Base-by-base conservation (phyloP, 1,140 invertebrate species). In the Drosophila malerkotliana region DNA sequence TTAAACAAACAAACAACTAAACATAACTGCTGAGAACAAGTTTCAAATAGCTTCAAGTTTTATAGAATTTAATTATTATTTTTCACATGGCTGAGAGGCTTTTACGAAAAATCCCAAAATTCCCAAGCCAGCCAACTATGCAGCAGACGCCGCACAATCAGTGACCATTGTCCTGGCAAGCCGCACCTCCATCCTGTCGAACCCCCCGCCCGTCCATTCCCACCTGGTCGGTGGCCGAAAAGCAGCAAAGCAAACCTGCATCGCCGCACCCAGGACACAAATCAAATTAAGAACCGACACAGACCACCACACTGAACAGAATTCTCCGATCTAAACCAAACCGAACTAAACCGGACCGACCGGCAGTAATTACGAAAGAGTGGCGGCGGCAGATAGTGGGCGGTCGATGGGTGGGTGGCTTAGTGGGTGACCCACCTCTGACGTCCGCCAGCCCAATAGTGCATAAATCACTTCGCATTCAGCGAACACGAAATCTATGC, bases 401-500 rank as follows among this genome's bases (percentile, higher is more conserved):
- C 1, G n/a, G n/a, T 3, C 4, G 9, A n/a, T 61, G 15, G 53
- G 44, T 10, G 15, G 26, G 10, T 39, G 60, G 49, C 18, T 54
- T 28, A 24, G 7, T 12, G 15, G 26, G 6, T 28, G 26, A 28
- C 26, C 26, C 26, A 28, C 12, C 3, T 26, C 9, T 37, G 58
- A 61, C 59, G 58, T 34, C 51, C 63, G 49, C 45, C 71, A 26
- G 37, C 44, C 34, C 60, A 64, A 74, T 74, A 74, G 71, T 74
- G 72, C 72, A 74, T 74, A 74, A 74, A 74, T 74, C 72, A 74
- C 72, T 74, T 74, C 72, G 72, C 72, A 74, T 74, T 74, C 69
- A 74, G 47, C 72, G 72, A 74, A 56, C 72, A 74, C 72, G 72
- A 64, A 74, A 74, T 74, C 72, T 74, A 74, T 74, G 72, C 71